Evolutionary conservation across 2,888 invertebrate genomes (phyloP), one percentile per base, ranked within the genome.

Genomic region (Epistrophe grossulariae): DNA sequence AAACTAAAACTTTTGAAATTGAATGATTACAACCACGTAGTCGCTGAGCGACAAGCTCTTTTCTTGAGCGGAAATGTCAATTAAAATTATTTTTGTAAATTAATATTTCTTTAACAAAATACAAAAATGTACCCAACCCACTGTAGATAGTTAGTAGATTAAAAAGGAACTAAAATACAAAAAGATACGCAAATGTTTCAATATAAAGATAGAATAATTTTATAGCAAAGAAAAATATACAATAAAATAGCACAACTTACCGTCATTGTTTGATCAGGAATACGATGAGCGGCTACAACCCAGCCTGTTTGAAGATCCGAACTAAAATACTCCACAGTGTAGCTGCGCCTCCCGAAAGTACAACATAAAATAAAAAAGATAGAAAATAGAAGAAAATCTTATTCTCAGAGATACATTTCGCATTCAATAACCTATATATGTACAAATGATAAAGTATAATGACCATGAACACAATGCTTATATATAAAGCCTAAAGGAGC

Each of bases 291-390:
- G 11, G 96, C 95, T 45, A 95, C 94, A 52, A 96, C 95, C 96
- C 96, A 96, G 62, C 97, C 97, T 88, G 95, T 95, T 90, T 96
- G 96, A 73, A 96, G 93, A 92, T 97, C 97, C 13, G 95, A 95
- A 92, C 96, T 96, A 92, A 95, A 96, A 91, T 96, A 96, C 91
- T 96, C 96, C 64, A 96, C 95, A 11, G 96, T 95, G 91, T 97
- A 98, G 52, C 97, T 97, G 89, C 94, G 88, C 83, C 55, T 38
- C 88, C 48, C 43, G 40, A 15, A 72, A 73, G 35, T 24, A 24
- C 15, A 55, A 71, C 38, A 24, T 60, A 73, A 59, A 15, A 31
- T 24, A 28, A 43, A 13, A 31, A 45, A 57, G 45, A 9, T 28
- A 40, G 57, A 24, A 74, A 15, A 17, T 5, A 45, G 38, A 71